Base-by-base conservation (phyloP, 2,797 vertebrate genomes). In the Etheostoma nigrum region DNA sequence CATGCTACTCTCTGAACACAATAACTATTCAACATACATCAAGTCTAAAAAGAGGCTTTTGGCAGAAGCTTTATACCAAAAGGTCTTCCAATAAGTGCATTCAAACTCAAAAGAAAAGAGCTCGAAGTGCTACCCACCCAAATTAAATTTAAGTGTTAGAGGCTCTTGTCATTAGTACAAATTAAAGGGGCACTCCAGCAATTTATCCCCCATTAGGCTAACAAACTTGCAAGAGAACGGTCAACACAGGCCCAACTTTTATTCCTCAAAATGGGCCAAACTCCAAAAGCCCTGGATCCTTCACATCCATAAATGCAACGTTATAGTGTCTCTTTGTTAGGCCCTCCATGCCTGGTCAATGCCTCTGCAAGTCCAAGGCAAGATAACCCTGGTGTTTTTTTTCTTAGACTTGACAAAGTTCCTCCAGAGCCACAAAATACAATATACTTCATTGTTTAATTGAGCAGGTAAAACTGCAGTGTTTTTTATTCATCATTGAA, bases 391-490 rank as follows among this genome's bases (percentile, higher is more conserved):
- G 6, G 10, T 67, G 13, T 33, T 25, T 18, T 59, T 52, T 27
- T 13, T 66, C 21, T 16, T 36, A 36, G 72, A 51, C 60, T 12
- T 63, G 13, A 54, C 9, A 44, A 61, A 59, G 48, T 21, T 52
- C 23, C 48, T 30, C 47, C 25, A 47, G 25, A 44, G 19, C 23
- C 18, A 52, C 13, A 44, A 21, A 72, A 36, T 6, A 57, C 44
- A 58, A 44, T 42, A n/a, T 4, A 40, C 21, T 53, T 36, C 30
- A 40, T 44, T 59, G 69, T 78, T 72, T 59, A 86, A n/a, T 23
- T 64, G 47, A 81, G 44, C 48, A 15, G 3, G 27, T 48, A 67
- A 33, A 62, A 40, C 47, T 18, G 25, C 21, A 15, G 30, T 63
- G 61, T 27, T 53, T 71, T 77, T 27, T 27, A 13, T 55, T 59